Conservation (phyloP, 2,113 vertebrate genomes). For the Rhinolophus ferrumequinum region DNA sequence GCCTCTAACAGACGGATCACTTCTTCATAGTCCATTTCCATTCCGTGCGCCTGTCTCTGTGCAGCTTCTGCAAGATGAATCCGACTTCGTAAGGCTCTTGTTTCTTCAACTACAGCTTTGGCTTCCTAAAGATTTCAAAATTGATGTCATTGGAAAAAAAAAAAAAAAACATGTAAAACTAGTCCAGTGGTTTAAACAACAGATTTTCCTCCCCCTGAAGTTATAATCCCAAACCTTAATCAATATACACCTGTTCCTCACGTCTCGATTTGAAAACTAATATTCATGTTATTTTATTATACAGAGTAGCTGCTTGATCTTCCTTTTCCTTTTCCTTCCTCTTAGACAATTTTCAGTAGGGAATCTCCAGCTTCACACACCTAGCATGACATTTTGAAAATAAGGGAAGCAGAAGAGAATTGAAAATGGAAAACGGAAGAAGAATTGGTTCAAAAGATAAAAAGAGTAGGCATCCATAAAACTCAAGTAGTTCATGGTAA, state of each 20-base stretch:
- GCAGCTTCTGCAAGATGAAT: slow-evolving; percentile 93
- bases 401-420: neutral
- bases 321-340: slow-evolving; percentile 20
- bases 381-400: slow-evolving; percentile 7
- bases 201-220: neutral
- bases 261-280: neutral
- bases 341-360: neutral
- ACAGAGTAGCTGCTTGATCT: neutral
- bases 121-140: slow-evolving; percentile 86
- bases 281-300: neutral
- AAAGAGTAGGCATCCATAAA: neutral
- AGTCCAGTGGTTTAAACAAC: neutral
- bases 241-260: neutral
- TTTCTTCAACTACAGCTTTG: slow-evolving; percentile 90
- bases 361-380: neutral
- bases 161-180: neutral
- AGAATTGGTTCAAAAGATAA: neutral
- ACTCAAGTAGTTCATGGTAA: neutral
- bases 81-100: slow-evolving; percentile 86
- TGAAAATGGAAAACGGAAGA: neutral
- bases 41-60: slow-evolving; percentile 91
- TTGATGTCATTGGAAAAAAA: neutral
- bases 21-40: slow-evolving; percentile 98
- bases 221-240: neutral
- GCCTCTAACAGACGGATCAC: slow-evolving; percentile 94